Conservation (phyloP, 2,797 vertebrate genomes). For the Cyprinella venusta region DNA sequence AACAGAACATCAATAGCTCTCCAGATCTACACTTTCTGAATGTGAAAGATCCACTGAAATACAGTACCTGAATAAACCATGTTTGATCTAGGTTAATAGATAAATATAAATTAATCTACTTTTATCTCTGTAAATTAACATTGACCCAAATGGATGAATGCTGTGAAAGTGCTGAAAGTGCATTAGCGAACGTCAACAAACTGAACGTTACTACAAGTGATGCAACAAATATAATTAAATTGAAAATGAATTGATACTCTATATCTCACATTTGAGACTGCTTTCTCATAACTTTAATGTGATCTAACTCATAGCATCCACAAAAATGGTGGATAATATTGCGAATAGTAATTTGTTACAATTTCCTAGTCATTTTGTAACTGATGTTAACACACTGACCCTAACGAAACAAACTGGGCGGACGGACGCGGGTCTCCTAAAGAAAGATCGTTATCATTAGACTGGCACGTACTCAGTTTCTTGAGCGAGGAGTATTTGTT, state of each 20-base stretch:
- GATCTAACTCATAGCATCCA: neutral
- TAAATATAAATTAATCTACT: neutral
- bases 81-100: neutral
- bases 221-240: neutral
- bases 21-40: neutral
- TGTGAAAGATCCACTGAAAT: neutral
- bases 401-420: neutral
- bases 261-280: neutral
- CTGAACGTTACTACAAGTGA: neutral
- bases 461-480: conserved; percentile 91
- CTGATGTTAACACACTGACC: neutral
- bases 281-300: neutral
- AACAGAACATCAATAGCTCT: neutral
- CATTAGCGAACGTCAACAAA: neutral
- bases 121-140: neutral
- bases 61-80: neutral
- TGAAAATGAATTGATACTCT: neutral
- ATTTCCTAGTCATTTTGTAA: neutral
- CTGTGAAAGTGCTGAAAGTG: neutral
- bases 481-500: conserved; percentile 97
- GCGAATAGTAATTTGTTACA: too few relatives aligned
- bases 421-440: neutral
- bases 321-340: too few relatives aligned
- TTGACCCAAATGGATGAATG: neutral
- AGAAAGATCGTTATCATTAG: conserved; percentile 53